Evolutionary conservation across 2,888 invertebrate genomes (phyloP).

Genomic region (Acanthosoma haemorrhoidale): DNA sequence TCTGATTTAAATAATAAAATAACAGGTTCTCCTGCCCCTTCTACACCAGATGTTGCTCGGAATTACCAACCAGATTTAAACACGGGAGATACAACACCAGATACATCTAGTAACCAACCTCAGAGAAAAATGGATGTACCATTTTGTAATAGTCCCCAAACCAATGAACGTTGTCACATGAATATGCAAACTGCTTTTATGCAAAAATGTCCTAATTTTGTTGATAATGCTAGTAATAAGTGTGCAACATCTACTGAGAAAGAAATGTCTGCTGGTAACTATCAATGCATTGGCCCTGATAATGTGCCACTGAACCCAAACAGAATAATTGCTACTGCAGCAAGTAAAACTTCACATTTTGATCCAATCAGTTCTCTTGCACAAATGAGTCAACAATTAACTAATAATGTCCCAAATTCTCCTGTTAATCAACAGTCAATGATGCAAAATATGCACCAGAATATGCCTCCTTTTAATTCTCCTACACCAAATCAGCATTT

Average conservation of each 20-base stretch:
- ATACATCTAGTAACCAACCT: conserved; percentile 27
- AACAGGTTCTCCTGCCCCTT: conserved; percentile 51
- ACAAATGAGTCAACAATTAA: conserved; percentile 90
- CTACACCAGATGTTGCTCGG: conserved; percentile 45
- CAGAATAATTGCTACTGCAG: conserved; percentile 44
- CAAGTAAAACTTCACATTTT: conserved; percentile 59
- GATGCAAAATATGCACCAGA: conserved; percentile 47
- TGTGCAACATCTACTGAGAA: conserved; percentile 33
- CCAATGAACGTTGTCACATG: conserved; percentile 42
- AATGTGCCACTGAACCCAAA: conserved; percentile 46
- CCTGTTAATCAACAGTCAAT: conserved; percentile 52
- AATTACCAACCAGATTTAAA: conserved; percentile 23
- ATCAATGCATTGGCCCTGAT: conserved; percentile 43
- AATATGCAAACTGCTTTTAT: conserved; percentile 35
- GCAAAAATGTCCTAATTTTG: conserved; percentile 38
- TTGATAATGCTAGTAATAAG: conserved; percentile 38
- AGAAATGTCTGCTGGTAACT: conserved; percentile 33
- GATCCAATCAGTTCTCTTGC: conserved; percentile 91
- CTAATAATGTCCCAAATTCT: conserved; percentile 64
- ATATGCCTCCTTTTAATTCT: conserved; percentile 55
- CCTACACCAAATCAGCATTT: conserved; percentile 50
- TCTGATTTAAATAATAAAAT: conserved; percentile 35
- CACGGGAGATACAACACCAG: conserved; percentile 27
- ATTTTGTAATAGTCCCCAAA: conserved; percentile 38
- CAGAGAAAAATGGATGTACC: conserved; percentile 37